Evolutionary conservation across 2,888 invertebrate genomes (phyloP), one percentile per base, ranked within the genome.

Genomic region (Salpingus planirostris): DNA sequence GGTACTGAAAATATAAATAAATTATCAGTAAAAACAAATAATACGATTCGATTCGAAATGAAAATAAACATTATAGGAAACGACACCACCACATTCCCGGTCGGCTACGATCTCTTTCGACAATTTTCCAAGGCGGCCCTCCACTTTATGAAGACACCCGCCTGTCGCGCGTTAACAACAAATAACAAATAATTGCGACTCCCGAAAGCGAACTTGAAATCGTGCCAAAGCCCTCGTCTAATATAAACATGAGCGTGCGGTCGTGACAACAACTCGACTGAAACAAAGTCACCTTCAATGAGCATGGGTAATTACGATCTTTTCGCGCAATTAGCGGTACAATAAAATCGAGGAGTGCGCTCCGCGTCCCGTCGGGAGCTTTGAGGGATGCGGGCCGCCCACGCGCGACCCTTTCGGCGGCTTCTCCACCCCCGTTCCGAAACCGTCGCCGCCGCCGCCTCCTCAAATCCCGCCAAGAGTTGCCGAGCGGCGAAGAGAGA

Each of bases 1-100:
- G 79, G 78, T 84, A 78, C 87, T 87, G 74, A 10, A 79, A 80
- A 59, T 56, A 43, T 48, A 38, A 13, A 38, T 15, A 8, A 31
- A 31, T 29, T 13, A 21, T 29, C 3, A 24, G 13, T 31, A 11
- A 8, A 11, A 15, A 29, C 6, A 27, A 27, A 27, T 14, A 27
- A 10, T n/a, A 25, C 5, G 11, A 25, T 12, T 3, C 13, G 18
- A 18, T 8, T 7, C 18, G 18, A 6, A 18, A 8, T 18, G 6
- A 18, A 18, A 18, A 18, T n/a, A n/a, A 3, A 23, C 14, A 25
- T 26, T 27, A 31, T 31, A 31, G 10, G n/a, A 31, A n/a, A 31
- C 21, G 26, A 26, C 14, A 26, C 27, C 27, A 31, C 14, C n/a
- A n/a, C n/a, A n/a, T n/a, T n/a, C n/a, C n/a, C n/a, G n/a, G n/a